Evolutionary conservation across 2,888 invertebrate species (phyloP), one percentile per base, ranked within the genome.

Genomic region (Panzeria rudis): DNA sequence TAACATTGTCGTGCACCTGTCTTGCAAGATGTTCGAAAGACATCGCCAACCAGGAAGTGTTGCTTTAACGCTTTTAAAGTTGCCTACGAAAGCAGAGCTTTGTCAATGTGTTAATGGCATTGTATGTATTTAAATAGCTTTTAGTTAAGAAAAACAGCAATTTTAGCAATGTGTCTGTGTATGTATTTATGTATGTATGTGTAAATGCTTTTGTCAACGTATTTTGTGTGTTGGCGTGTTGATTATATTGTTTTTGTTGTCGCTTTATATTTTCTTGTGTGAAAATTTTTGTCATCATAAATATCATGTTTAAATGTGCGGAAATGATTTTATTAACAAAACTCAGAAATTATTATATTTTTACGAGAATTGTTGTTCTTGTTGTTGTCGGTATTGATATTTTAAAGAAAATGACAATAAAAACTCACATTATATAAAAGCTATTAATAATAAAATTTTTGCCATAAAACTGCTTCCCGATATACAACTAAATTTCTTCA

Each of bases 291-390:
- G 66, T 77, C 61, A 62, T 81, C 68, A 73, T 81, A 78, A 84
- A 84, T 81, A 78, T 78, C 77, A 61, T 73, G 73, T 73, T 78
- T 73, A 75, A 85, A 71, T 85, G 78, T 56, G 73, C 50, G 68
- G 68, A 77, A 78, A 75, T 78, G 69, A 11, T 73, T 77, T 69
- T 61, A 54, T 78, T 66, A 71, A 54, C 9, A 38, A 80, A 81
- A 72, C 44, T 76, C 68, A 15, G 41, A 78, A 85, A 71, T 82
- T 73, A 69, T 81, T 41, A 61, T 56, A 15, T 56, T 56, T 69
- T 78, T 62, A 76, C 59, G 54, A 52, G 29, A 69, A 56, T 41
- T 62, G 13, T 25, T 80, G 38, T 72, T 66, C 29, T 3, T 47
- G n/a, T 29, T 56, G 54, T 9, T 17, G 20, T 20, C 8, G 17